Evolutionary conservation across 2,797 vertebrate genomes (phyloP).

Genomic region (Etheostoma nigrum): DNA sequence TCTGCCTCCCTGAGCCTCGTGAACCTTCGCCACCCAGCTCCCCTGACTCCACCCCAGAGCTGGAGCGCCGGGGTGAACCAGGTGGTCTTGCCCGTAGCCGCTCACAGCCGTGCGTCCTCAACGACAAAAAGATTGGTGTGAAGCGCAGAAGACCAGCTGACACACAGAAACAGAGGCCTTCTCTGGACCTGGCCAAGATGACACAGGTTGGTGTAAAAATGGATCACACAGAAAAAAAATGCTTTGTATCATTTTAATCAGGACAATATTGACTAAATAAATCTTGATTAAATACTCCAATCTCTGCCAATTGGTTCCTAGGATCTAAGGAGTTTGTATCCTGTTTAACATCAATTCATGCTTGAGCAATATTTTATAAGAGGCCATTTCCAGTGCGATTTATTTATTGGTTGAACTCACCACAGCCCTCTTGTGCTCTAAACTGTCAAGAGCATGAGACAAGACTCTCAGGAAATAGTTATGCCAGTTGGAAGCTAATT

Average conservation of each 20-base stretch:
- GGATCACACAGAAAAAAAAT: neutral
- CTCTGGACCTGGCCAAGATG: constrained; percentile 96
- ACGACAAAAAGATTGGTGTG: constrained; percentile 91
- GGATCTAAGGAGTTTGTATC: neutral
- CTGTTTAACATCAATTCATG: constrained; percentile 11
- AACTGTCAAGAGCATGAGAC: constrained; percentile 22
- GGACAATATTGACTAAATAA: constrained; percentile 5
- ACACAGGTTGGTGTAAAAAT: constrained; percentile 88
- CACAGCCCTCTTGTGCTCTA: constrained; percentile 1
- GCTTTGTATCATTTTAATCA: neutral
- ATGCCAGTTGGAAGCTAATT: constrained; percentile 48
- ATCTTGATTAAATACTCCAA: neutral
- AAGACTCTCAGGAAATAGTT: constrained; percentile 28
- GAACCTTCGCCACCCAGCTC: constrained; percentile 87
- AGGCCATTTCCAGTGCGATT: constrained; percentile 17
- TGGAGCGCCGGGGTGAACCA: constrained; percentile 83
- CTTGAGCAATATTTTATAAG: neutral
- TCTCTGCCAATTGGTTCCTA: neutral
- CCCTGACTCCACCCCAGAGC: constrained; percentile 90
- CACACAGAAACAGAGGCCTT: constrained; percentile 90
- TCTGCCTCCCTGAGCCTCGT: constrained; percentile 84
- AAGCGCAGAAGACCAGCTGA: constrained; percentile 92
- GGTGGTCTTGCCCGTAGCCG: constrained; percentile 89
- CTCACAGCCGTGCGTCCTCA: constrained; percentile 94
- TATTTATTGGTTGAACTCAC: constrained; percentile 21